phyloP scores from a whole-genome alignment of 30 jellyfish, hydroid and myxozoan genomes.

The Euphysa ruthae region DNA sequence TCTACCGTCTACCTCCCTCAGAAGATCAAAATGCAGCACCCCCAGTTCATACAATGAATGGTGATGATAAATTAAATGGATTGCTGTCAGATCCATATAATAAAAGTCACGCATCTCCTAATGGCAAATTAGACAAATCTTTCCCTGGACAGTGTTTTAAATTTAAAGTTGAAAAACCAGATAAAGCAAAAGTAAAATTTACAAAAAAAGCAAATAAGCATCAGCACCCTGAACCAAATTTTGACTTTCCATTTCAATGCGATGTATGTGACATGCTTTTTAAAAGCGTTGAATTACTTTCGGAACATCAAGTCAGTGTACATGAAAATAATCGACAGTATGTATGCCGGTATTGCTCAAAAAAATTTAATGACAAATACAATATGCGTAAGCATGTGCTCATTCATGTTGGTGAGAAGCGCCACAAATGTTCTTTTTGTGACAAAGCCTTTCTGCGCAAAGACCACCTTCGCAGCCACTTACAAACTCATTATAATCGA shows the following conservation, averaged over 20 bases:
- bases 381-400: constrained; percentile 38
- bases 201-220: constrained; percentile 19
- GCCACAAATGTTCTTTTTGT: constrained; percentile 36
- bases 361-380: constrained; percentile 24
- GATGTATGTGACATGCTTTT: constrained; percentile 34
- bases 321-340: constrained; percentile 33
- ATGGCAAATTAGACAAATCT: too few relatives aligned
- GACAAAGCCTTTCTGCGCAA: constrained; percentile 35
- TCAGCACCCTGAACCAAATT: constrained; percentile 39
- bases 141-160: too few relatives aligned
- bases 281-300: constrained; percentile 16
- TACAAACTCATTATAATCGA: constrained; percentile 34
- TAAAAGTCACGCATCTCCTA: too few relatives aligned
- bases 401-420: constrained; percentile 42
- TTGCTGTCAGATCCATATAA: too few relatives aligned
- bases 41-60: too few relatives aligned
- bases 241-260: constrained; percentile 28
- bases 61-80: too few relatives aligned
- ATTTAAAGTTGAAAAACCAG: not conserved
- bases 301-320: constrained; percentile 25
- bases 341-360: constrained; percentile 39
- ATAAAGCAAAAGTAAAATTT: not conserved
- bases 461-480: constrained; percentile 31
- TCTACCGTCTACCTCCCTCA: too few relatives aligned
- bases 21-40: too few relatives aligned